phyloP scores from a whole-genome alignment of 2,888 invertebrate species.

The Zhuqinia jingwanae region DNA sequence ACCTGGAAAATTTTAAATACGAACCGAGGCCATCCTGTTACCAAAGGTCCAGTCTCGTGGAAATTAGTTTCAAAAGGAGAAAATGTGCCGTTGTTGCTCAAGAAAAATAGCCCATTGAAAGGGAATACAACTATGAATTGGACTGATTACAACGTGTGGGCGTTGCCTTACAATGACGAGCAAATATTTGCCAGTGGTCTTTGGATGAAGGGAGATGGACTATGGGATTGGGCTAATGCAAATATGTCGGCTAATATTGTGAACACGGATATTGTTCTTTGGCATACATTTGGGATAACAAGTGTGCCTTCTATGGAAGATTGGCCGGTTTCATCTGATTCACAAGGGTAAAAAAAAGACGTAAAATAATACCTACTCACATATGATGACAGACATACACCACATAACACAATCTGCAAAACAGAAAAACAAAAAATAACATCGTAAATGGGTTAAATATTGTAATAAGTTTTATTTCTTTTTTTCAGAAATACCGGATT shows the following conservation, averaged over 20 bases:
- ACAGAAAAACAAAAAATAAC: too few relatives aligned
- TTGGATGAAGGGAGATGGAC: constrained; percentile 60
- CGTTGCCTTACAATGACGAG: constrained; percentile 50
- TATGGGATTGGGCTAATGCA: constrained; percentile 50
- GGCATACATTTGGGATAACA: constrained; percentile 43
- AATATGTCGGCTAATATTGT: constrained; percentile 12
- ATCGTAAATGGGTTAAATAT: too few relatives aligned
- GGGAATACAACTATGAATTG: background rate
- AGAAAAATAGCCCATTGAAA: constrained; percentile 47
- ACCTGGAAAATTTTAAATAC: constrained; percentile 55
- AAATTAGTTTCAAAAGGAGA: constrained; percentile 47
- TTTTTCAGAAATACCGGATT: constrained; percentile 35
- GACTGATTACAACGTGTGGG: constrained; percentile 61
- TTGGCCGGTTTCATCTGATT: constrained; percentile 54
- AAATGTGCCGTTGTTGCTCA: constrained; percentile 39
- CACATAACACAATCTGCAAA: too few relatives aligned
- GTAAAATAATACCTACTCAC: too few relatives aligned
- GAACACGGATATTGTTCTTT: constrained; percentile 50
- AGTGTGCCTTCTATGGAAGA: constrained; percentile 32
- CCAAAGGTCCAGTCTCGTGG: constrained; percentile 33
- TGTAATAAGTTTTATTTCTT: too few relatives aligned
- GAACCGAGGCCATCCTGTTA: background rate
- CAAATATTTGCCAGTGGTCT: constrained; percentile 64
- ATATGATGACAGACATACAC: too few relatives aligned
- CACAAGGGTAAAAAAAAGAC: constrained; percentile 41